Base-by-base conservation (phyloP, 2,113 vertebrate genomes). In the Toxotes chatareus region DNA sequence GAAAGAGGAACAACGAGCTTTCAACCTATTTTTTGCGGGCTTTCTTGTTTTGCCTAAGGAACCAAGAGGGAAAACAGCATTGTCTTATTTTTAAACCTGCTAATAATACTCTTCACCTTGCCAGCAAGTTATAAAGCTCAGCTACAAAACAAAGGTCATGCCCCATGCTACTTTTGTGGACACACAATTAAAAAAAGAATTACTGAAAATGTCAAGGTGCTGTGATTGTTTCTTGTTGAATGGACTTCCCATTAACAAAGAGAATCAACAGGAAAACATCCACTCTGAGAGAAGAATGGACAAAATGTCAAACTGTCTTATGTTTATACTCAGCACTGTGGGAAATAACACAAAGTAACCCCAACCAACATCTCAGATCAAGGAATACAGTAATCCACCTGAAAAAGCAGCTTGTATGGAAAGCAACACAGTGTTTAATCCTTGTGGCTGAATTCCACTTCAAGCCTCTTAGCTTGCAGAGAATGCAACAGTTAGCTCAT, bases 391-490 rank as follows among this genome's bases (percentile, higher is more conserved):
- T 79, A 87, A 92, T 85, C 82, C 76, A 80, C 27, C 68, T 57
- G 63, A 66, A 83, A 89, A 84, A 73, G 72, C 47, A 5, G 70
- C 82, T 78, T n/a, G 42, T 57, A 36, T 83, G 42, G 31, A 76
- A 85, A 86, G 65, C 60, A 76, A 78, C 60, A 57, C 73, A 73
- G 76, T 34, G 68, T 86, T 87, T 88, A 94, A 93, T 83, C 86
- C 88, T 80, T 1, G 14, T 46, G 55, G 74, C 62, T 75, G 40
- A 87, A 89, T 83, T 82, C 63, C 87, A 85, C 49, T 21, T 23
- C 91, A 94, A 94, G 91, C 91, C 86, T 92, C 89, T 93, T 93
- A 91, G 51, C 53, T 34, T 56, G 0, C 55, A 71, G 59, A 86
- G 69, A 93, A 92, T 71, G 77, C 69, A 12, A 81, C 87, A 79